A percentile compares a stretch with the other conserved stretches of the same genome.
Conservation (phyloP, 2,797 vertebrate genomes). For the Silurus aristotelis region DNA sequence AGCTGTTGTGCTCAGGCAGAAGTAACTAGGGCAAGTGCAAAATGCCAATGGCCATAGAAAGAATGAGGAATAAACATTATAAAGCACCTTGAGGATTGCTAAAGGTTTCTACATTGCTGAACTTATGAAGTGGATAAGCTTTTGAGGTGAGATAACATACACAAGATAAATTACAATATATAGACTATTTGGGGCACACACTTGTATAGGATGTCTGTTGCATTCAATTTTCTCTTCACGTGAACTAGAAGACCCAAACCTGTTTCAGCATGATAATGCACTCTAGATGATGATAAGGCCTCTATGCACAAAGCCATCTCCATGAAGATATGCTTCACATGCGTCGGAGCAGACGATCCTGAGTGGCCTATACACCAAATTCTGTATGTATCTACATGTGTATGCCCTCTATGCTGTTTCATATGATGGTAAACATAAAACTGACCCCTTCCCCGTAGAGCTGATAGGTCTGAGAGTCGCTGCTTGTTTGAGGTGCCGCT, state of each 20-base stretch:
- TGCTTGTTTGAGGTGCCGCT: slow-evolving; percentile 68
- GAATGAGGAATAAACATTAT: background rate
- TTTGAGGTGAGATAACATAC: background rate
- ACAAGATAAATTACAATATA: no score
- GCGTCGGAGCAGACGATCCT: no score
- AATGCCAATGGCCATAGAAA: background rate
- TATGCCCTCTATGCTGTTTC: background rate
- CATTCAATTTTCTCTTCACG: no score
- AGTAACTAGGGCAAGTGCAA: background rate
- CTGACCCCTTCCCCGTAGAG: slow-evolving; percentile 75
- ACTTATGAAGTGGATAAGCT: background rate
- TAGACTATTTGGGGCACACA: no score
- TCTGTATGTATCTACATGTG: background rate
- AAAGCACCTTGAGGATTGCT: background rate
- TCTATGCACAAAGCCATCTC: no score
- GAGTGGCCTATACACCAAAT: background rate
- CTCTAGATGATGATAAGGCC: no score
- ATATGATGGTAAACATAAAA: slow-evolving; percentile 35
- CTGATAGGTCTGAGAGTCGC: slow-evolving; percentile 77
- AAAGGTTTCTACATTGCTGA: background rate
- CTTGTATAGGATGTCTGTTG: no score
- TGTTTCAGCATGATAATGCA: no score
- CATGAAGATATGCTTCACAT: no score
- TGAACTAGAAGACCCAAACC: no score
- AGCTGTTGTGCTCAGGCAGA: background rate